phyloP scores from a whole-genome alignment of 2,888 invertebrate genomes.

The Nephrotoma appendiculata region DNA sequence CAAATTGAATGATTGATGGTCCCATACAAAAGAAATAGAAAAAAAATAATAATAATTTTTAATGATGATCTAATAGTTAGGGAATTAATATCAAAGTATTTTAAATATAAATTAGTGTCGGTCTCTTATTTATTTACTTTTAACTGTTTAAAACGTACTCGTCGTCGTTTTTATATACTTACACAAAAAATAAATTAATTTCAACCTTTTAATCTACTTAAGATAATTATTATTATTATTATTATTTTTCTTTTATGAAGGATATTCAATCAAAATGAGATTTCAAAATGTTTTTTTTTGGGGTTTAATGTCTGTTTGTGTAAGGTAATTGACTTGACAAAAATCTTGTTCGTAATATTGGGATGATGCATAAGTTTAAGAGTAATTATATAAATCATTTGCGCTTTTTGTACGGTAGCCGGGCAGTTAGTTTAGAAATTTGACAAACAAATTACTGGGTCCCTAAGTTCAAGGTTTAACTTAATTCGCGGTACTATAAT shows the following conservation, averaged over 20 bases:
- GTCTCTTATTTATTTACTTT: neutral
- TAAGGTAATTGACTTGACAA: neutral
- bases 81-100: neutral
- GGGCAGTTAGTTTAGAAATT: too few relatives aligned
- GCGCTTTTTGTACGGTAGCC: too few relatives aligned
- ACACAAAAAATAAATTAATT: neutral
- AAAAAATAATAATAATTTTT: neutral
- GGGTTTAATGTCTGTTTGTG: neutral
- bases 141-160: neutral
- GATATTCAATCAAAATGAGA: neutral
- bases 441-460: too few relatives aligned
- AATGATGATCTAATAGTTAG: neutral
- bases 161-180: neutral
- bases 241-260: neutral
- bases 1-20: neutral
- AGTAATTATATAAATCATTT: too few relatives aligned
- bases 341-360: neutral
- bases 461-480: too few relatives aligned
- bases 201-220: neutral
- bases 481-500: too few relatives aligned
- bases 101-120: neutral
- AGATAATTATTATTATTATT: neutral
- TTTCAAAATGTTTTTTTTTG: neutral
- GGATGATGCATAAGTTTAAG: neutral
- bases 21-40: neutral